These are phyloP conservation scores for Cichlasoma orientale DNA, from an alignment of 2,797 vertebrate species.

Conservation along the genomic window DNA sequence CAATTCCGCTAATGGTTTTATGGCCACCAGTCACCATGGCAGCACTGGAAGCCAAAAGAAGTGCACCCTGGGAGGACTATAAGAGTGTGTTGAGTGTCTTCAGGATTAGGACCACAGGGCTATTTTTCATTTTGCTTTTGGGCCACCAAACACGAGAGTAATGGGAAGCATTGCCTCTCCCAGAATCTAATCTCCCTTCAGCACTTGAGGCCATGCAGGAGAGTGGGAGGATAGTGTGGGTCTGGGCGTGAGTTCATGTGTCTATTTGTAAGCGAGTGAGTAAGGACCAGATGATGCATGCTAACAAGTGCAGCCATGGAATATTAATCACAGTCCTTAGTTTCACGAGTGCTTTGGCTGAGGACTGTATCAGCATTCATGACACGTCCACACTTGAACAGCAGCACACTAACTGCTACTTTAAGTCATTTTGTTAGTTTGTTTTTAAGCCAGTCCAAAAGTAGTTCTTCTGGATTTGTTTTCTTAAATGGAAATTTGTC, in stretches of 20 bases:
- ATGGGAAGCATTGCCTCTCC: constrained; percentile 59
- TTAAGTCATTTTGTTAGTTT: constrained; percentile 24
- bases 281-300: constrained; percentile 72
- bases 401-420: constrained; percentile 36
- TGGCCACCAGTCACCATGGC: constrained; percentile 80
- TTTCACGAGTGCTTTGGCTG: constrained; percentile 43
- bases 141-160: constrained; percentile 67
- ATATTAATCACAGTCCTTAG: constrained; percentile 79
- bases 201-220: constrained; percentile 63
- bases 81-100: constrained; percentile 70
- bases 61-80: constrained; percentile 66
- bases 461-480: background rate
- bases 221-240: constrained; percentile 45
- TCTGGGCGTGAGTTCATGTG: constrained; percentile 18
- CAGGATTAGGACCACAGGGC: constrained; percentile 71
- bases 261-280: constrained; percentile 46
- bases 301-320: constrained; percentile 77
- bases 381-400: constrained; percentile 51
- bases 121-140: constrained; percentile 75
- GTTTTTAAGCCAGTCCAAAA: background rate
- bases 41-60: constrained; percentile 74
- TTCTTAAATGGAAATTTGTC: constrained; percentile 3
- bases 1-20: constrained; percentile 73
- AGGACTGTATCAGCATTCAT: constrained; percentile 63
- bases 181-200: constrained; percentile 69